Conservation (phyloP, 2,888 invertebrate species). For the Drosophila setosimentum region DNA sequence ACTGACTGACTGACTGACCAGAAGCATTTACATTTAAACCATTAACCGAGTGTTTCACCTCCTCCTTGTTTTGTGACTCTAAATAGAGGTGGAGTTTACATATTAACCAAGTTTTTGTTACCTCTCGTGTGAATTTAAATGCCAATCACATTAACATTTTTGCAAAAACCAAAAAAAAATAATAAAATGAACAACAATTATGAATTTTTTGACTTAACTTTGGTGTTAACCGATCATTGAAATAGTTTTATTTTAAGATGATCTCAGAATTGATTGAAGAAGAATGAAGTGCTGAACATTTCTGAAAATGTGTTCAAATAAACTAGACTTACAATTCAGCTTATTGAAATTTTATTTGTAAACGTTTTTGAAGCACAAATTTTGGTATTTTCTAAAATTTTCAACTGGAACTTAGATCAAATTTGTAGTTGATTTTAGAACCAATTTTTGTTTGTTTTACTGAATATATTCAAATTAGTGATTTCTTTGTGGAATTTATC, state of each 20-base stretch:
- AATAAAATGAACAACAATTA: not conserved
- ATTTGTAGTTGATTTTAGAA: not conserved
- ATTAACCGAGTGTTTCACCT: constrained; percentile 36
- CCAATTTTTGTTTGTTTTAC: not conserved
- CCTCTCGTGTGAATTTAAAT: not conserved
- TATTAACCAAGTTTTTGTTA: constrained; percentile 7
- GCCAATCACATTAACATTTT: not conserved
- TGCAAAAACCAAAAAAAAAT: not conserved
- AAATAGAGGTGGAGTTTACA: not conserved
- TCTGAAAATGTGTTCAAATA: not conserved
- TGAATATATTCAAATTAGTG: not conserved
- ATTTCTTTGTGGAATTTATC: not conserved
- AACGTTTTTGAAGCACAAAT: not conserved
- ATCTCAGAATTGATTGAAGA: not conserved
- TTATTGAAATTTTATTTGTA: not conserved
- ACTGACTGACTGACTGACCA: constrained; percentile 2
- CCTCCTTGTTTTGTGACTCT: not conserved
- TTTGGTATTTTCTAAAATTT: rapidly evolving
- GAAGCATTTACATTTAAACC: constrained; percentile 29
- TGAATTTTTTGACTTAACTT: not conserved
- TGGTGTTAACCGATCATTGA: not conserved
- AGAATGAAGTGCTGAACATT: not conserved
- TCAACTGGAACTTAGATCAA: not conserved
- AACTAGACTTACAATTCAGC: not conserved
- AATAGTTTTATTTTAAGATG: not conserved